Evolutionary conservation across 2,113 vertebrate genomes (phyloP), one percentile per base, ranked within the genome.

Genomic region (Spilogale gracilis): DNA sequence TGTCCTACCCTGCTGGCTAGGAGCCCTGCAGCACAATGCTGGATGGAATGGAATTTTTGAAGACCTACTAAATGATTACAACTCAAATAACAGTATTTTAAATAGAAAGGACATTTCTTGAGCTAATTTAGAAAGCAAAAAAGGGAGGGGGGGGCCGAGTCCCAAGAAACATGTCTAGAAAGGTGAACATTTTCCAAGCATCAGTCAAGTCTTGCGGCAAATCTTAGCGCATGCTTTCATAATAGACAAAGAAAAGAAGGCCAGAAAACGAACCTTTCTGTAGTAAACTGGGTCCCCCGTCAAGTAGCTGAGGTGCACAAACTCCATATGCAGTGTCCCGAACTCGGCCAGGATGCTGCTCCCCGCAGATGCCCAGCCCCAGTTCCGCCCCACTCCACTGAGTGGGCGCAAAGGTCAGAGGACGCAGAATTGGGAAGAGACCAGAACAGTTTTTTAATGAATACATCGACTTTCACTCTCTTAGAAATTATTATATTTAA

Each of bases 331-430:
- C 3, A 99, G 99, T 4, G 99, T 99, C 78, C 99, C 99, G 93
- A 99, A 99, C 98, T 99, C 99, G 14, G 99, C 99, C 4, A 99
- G 98, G 98, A 99, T 99, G 98, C 99, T 99, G 99, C 99, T 99
- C 69, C 99, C 99, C 0, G 99, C 99, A 11, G 99, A 99, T 1
- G 99, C 99, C 99, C 99, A 99, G 94, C 99, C 99, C 99, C 99
- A 99, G 98, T 99, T 99, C 93, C 99, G 99, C 10, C 99, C 99
- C 27, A 99, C 99, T 61, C 99, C 99, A 61, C 99, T 99, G 98
- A 91, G 67, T 61, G 87, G 86, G 89, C 84, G n/a, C 38, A 69
- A 56, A 65, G 48, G 54, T 5, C 81, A 93, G 87, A 79, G 56
- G 32, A 97, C 27, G 88, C 7, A 87, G 48, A 25, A n/a, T 69